Evolutionary conservation across 2,888 invertebrate genomes (phyloP).

Genomic region (Amorpha juglandis): DNA sequence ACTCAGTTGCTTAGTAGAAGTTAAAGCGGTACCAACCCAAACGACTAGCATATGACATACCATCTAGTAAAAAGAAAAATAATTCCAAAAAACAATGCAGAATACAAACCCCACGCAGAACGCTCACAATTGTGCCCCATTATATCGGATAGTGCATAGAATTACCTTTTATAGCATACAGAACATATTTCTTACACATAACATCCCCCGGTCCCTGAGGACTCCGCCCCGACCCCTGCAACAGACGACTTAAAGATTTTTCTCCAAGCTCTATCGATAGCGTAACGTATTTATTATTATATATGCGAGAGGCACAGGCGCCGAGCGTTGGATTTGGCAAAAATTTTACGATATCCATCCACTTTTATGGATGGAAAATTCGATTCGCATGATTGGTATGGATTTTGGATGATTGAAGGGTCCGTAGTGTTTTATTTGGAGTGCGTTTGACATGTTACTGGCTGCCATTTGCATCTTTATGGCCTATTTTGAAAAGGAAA

Average conservation of each 20-base stretch:
- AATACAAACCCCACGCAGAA: constrained; percentile 8
- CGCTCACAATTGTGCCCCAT: constrained; percentile 24
- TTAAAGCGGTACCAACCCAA: too few species aligned
- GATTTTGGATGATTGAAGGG: constrained; percentile 50
- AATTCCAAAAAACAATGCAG: background rate
- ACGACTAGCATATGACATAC: too few species aligned
- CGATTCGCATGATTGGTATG: constrained; percentile 74
- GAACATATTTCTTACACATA: constrained; percentile 65
- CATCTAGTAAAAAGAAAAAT: too few species aligned
- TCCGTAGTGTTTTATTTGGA: constrained; percentile 40
- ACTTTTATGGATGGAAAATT: constrained; percentile 73
- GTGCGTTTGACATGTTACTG: constrained; percentile 16
- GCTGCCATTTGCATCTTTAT: background rate
- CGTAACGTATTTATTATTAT: constrained; percentile 76
- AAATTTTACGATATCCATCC: constrained; percentile 70
- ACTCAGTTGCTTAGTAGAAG: too few species aligned
- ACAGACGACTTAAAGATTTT: constrained; percentile 64
- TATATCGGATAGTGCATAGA: constrained; percentile 68
- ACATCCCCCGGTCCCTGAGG: constrained; percentile 58
- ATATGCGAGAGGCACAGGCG: constrained; percentile 59
- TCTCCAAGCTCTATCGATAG: constrained; percentile 53
- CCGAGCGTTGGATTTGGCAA: constrained; percentile 66
- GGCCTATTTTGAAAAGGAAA: background rate
- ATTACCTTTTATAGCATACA: constrained; percentile 72
- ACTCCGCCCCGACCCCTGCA: constrained; percentile 51